These are phyloP conservation scores for Noctua pronuba DNA, from an alignment of 2,888 invertebrate species.

Conservation along the genomic window DNA sequence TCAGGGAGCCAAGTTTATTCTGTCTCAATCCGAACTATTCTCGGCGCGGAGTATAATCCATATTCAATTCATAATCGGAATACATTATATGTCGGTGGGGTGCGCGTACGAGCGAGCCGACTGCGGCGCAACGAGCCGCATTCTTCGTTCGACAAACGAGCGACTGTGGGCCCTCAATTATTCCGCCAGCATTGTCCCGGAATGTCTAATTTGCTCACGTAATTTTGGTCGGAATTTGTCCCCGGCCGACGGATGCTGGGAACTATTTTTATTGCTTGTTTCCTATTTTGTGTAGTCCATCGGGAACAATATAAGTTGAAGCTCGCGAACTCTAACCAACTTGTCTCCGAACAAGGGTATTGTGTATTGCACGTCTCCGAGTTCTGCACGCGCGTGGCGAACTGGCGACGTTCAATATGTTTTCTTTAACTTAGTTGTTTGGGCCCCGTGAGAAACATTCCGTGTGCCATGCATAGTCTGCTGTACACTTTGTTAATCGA, in stretches of 20 bases:
- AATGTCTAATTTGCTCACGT: conserved; percentile 90
- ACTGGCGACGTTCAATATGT: conserved; percentile 72
- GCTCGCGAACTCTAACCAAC: conserved; percentile 83
- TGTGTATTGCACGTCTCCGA: conserved; percentile 85
- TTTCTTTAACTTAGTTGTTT: conserved; percentile 75
- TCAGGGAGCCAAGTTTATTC: conserved; percentile 55
- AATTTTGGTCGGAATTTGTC: conserved; percentile 88
- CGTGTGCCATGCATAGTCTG: conserved; percentile 43
- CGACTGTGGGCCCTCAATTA: conserved; percentile 83
- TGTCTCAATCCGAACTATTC: conserved; percentile 57
- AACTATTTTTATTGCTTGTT: conserved; percentile 90
- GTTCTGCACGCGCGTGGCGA: conserved; percentile 62
- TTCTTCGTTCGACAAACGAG: conserved; percentile 79
- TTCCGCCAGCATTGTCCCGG: conserved; percentile 86
- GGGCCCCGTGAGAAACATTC: conserved; percentile 77
- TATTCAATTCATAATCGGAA: conserved; percentile 69
- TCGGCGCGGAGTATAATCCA: conserved; percentile 58
- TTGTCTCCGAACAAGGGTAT: conserved; percentile 85
- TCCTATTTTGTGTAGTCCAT: conserved; percentile 86
- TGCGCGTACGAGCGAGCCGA: conserved; percentile 59
- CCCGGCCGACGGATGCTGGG: conserved; percentile 84
- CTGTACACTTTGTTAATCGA: conserved; percentile 68
- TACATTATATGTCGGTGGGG: conserved; percentile 62
- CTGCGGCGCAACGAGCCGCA: conserved; percentile 68
- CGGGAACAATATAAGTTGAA: conserved; percentile 87